These are phyloP conservation scores for Psophia crepitans DNA, from an alignment of 2,113 vertebrate genomes.

Conservation along the genomic window DNA sequence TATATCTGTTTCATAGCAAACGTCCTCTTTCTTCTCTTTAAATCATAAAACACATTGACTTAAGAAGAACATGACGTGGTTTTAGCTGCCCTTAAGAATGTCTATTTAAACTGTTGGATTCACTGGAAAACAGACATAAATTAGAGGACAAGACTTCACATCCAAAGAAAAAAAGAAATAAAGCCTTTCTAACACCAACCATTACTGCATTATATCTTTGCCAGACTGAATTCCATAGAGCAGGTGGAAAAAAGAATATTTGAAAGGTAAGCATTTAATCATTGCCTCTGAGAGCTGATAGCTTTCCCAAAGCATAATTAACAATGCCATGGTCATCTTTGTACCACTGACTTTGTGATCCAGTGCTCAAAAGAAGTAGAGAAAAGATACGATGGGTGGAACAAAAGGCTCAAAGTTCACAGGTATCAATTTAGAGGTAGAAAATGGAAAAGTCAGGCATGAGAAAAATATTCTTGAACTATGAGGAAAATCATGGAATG, in stretches of 20 bases:
- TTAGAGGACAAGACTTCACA: not conserved
- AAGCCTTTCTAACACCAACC: not conserved
- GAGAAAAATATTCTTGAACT: conserved; percentile 13
- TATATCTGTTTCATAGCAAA: not conserved
- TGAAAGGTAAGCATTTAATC: not conserved
- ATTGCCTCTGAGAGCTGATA: not conserved
- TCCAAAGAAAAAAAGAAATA: not conserved
- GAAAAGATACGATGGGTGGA: not conserved
- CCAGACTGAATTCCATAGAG: not conserved
- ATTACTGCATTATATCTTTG: not conserved
- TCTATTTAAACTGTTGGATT: not conserved
- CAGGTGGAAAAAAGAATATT: not conserved
- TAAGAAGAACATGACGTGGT: not conserved
- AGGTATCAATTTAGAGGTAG: not conserved
- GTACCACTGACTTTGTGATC: not conserved
- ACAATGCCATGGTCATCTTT: not conserved
- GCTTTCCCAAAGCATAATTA: not conserved
- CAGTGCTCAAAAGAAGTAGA: not conserved
- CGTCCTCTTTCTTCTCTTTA: not conserved
- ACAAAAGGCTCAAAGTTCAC: not conserved
- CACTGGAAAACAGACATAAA: not conserved
- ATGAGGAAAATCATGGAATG: not conserved
- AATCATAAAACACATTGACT: not conserved
- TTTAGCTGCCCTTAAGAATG: not conserved
- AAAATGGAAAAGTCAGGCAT: not conserved